Evolutionary conservation across 2,113 vertebrate genomes (phyloP).

Genomic region (Nansenia antarctica): DNA sequence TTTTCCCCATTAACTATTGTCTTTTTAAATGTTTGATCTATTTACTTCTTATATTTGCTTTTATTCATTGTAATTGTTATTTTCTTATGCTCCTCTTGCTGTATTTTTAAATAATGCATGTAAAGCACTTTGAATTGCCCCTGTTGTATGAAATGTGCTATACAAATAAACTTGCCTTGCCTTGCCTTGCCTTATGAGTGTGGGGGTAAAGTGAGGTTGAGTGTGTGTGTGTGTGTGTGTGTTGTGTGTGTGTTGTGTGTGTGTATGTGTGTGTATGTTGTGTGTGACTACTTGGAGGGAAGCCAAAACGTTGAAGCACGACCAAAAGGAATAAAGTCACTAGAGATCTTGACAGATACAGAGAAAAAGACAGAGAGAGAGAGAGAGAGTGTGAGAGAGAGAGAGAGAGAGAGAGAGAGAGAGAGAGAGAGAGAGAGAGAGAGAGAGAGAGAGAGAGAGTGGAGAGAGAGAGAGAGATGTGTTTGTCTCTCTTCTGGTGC

Average conservation of each 20-base stretch:
- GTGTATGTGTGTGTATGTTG: neutral
- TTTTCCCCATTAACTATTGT: too few species aligned
- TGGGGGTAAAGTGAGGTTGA: too few species aligned
- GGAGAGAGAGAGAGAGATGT: conserved; percentile 22
- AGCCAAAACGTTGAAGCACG: neutral
- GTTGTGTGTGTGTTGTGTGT: neutral
- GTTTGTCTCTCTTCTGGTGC: conserved; percentile 35
- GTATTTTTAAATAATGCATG: too few species aligned
- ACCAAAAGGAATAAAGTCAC: conserved; percentile 21
- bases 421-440: conserved; percentile 23
- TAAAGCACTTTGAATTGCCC: too few species aligned
- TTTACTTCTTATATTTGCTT: too few species aligned
- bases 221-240: neutral
- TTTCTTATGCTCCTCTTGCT: too few species aligned
- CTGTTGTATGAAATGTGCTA: too few species aligned
- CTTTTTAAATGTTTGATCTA: too few species aligned
- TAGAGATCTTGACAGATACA: conserved; percentile 34
- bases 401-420: conserved; percentile 10
- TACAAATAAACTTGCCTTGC: too few species aligned
- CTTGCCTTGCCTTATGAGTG: too few species aligned
- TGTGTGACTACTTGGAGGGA: neutral
- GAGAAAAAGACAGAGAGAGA: conserved; percentile 40
- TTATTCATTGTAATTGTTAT: too few species aligned
- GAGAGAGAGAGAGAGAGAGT: conserved; percentile 18
- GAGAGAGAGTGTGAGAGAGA: neutral